Percentiles rank a stretch among this genome's conserved stretches.
These are phyloP conservation scores for Meta bourneti DNA, from an alignment of 2,888 invertebrate genomes.

Conservation along the genomic window DNA sequence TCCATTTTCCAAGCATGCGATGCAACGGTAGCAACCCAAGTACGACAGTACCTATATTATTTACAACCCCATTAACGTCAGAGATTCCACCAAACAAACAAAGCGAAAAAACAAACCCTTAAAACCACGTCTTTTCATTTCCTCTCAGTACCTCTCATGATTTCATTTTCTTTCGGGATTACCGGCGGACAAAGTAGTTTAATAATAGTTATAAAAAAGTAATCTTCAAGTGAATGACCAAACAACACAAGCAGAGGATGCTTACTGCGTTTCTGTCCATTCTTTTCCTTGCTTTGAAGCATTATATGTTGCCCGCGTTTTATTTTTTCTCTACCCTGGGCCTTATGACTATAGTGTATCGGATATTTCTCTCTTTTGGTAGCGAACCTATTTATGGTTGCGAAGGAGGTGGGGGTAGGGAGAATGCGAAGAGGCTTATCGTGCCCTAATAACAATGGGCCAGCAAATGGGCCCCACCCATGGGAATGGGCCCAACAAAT, in stretches of 20 bases:
- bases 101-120: not conserved
- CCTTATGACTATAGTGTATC: conserved; percentile 66
- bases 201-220: conserved; percentile 50
- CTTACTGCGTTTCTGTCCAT: conserved; percentile 37
- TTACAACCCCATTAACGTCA: not conserved
- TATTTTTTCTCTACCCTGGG: conserved; percentile 35
- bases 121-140: conserved; percentile 21
- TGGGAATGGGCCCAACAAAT: conserved; percentile 69
- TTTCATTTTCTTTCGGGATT: conserved; percentile 56
- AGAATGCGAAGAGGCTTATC: conserved; percentile 67
- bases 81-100: not conserved
- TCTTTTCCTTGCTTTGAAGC: conserved; percentile 36
- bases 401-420: conserved; percentile 13
- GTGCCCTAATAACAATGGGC: conserved; percentile 72
- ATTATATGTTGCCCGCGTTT: conserved; percentile 36
- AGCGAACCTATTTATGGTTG: conserved; percentile 57
- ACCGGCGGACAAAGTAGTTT: conserved; percentile 18
- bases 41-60: not conserved
- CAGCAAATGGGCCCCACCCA: conserved; percentile 74
- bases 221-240: conserved; percentile 62
- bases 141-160: conserved; percentile 31
- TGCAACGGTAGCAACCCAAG: not conserved
- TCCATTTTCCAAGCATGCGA: not conserved
- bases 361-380: conserved; percentile 43
- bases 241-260: conserved; percentile 50